These are phyloP conservation scores for Eudasyphora cyanicolor DNA, from an alignment of 2,888 invertebrate genomes.

Conservation along the genomic window DNA sequence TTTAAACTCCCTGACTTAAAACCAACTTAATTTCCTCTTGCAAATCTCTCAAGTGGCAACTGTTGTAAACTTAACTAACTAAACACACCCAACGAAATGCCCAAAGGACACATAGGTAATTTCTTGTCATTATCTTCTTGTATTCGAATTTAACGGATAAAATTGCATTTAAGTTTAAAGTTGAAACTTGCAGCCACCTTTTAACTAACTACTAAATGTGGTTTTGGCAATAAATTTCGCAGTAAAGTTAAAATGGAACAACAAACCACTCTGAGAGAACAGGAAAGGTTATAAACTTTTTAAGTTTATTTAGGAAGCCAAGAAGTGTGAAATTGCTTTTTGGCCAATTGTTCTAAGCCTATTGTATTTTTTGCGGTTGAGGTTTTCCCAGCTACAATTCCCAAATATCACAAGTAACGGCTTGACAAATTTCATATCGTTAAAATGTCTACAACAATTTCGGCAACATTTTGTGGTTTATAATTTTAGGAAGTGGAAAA, in stretches of 20 bases:
- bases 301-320: conserved; percentile 60
- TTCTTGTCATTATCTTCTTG: neutral
- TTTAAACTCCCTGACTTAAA: conserved; percentile 11
- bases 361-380: neutral
- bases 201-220: conserved; percentile 3
- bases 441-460: conserved; percentile 35
- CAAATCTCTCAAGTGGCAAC: conserved; percentile 61
- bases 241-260: conserved; percentile 8
- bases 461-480: conserved; percentile 28
- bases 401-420: neutral
- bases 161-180: conserved; percentile 24
- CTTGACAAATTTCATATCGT: conserved; percentile 27
- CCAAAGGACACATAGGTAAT: neutral
- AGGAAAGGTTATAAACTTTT: conserved; percentile 5
- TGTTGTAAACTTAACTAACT: conserved; percentile 5
- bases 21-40: conserved; percentile 63
- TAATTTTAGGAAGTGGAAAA: conserved; percentile 7
- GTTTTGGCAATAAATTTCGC: conserved; percentile 16
- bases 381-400: neutral
- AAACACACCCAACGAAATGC: neutral
- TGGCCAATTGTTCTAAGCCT: conserved; percentile 35
- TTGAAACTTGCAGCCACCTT: neutral
- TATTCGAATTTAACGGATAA: neutral
- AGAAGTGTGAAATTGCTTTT: conserved; percentile 65
- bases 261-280: too few species aligned